A percentile compares a stretch with the other conserved stretches of the same genome.
phyloP scores from a whole-genome alignment of 1,140 invertebrate species.

The Vollenhovia emeryi region DNA sequence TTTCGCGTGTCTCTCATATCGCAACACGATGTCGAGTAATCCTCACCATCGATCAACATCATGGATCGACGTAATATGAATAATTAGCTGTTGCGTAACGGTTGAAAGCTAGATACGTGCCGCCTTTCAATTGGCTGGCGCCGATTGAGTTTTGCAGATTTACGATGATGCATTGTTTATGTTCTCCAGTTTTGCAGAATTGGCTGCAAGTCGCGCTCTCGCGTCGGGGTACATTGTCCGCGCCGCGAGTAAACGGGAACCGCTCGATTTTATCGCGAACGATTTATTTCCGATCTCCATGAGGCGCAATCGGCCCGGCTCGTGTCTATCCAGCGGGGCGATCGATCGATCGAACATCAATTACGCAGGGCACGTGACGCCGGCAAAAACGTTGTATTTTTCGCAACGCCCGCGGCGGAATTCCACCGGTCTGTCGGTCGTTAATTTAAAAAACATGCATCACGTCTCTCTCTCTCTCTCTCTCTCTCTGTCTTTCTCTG shows the following conservation, averaged over 20 bases:
- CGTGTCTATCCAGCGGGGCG: constrained; percentile 24
- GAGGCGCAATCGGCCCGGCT: background rate
- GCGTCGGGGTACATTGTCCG: background rate
- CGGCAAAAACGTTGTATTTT: constrained; percentile 43
- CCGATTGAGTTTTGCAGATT: background rate
- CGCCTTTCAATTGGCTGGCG: background rate
- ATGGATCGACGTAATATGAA: background rate
- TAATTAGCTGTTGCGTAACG: background rate
- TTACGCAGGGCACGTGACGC: constrained; percentile 39
- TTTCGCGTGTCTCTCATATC: background rate
- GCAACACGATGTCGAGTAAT: background rate
- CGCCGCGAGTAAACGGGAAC: background rate
- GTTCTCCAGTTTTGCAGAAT: constrained; percentile 24
- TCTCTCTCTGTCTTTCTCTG: background rate
- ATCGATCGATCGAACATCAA: constrained; percentile 46
- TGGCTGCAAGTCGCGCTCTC: background rate
- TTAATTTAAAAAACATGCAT: constrained; percentile 49
- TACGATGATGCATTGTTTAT: background rate
- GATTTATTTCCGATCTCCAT: constrained; percentile 49
- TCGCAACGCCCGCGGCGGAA: constrained; percentile 23
- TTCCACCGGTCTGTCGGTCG: constrained; percentile 14
- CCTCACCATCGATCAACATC: constrained; percentile 14
- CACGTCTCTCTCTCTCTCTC: background rate
- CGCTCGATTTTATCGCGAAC: constrained; percentile 40
- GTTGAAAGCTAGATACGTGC: background rate